A percentile compares a stretch with the other conserved stretches of the same genome.
These are phyloP conservation scores for Hesperia comma DNA, from an alignment of 2,888 invertebrate genomes.

Conservation along the genomic window DNA sequence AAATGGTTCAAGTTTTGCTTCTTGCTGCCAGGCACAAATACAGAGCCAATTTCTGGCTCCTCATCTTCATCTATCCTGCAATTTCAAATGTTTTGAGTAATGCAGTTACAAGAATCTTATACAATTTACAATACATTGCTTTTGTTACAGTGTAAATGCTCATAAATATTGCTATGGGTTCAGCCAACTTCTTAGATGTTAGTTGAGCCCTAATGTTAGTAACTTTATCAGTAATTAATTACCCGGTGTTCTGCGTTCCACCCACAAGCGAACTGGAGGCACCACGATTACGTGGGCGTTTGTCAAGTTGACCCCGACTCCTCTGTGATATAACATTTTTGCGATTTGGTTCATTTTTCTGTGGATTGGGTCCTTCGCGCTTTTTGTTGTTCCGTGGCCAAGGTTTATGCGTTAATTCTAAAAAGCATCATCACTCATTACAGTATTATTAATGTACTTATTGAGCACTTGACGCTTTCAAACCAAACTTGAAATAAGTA, in stretches of 20 bases:
- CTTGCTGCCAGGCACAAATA: conserved; percentile 92
- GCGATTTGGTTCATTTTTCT: conserved; percentile 86
- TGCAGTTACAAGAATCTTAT: no score
- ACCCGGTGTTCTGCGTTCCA: conserved; percentile 89
- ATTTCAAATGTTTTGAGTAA: neutral
- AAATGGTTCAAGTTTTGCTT: conserved; percentile 97
- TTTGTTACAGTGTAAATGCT: no score
- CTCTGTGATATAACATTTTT: conserved; percentile 87
- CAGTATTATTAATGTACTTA: no score
- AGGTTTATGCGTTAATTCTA: conserved; percentile 82
- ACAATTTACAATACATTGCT: no score
- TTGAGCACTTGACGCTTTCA: no score
- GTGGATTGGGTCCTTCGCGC: conserved; percentile 84
- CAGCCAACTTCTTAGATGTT: no score
- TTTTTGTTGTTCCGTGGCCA: conserved; percentile 86
- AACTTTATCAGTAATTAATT: conserved; percentile 38
- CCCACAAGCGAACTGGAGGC: conserved; percentile 77
- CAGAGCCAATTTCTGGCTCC: conserved; percentile 91
- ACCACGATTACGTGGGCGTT: conserved; percentile 87
- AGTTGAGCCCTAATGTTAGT: no score
- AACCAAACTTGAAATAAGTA: neutral
- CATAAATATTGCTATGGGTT: no score
- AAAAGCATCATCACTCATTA: conserved; percentile 30
- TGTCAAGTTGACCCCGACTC: conserved; percentile 87
- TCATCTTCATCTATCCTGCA: conserved; percentile 81